Evolutionary conservation across 2,113 vertebrate genomes (phyloP), one percentile per base, ranked within the genome.

Genomic region (Eira barbara): DNA sequence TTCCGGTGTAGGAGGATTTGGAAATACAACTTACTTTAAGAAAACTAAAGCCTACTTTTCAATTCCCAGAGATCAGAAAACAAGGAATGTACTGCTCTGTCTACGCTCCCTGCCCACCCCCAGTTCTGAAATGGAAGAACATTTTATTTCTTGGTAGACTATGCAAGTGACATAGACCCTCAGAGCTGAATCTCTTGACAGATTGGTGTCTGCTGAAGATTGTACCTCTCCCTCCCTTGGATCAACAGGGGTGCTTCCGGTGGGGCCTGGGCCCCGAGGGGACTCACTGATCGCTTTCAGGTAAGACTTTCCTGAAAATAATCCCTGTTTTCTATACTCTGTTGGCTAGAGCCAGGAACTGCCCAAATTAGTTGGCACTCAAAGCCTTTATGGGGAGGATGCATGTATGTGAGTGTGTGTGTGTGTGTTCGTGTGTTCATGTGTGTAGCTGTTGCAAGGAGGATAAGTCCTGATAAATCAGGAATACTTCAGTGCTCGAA

Each of bases 41-140:
- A 87, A 91, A 95, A 59, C 18, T n/a, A 71, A 93, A 59, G 47
- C 2, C 27, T 76, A 21, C 61, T 96, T 73, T 78, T 27, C 88
- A 91, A 69, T 52, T 89, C 36, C 45, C 96, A 39, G n/a, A 96
- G 73, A 71, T 89, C n/a, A 92, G 67, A 95, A 95, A 81, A 78
- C 10, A 74, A 74, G 27, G 80, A 90, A 55, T 1, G 17, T 4
- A 29, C 18, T 69, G 5, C 8, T 87, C 12, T 12, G 6, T 82
- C 1, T 67, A 90, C 3, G 5, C 1, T 20, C 12, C 25, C 7
- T 6, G 25, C 25, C 29, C 34, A 23, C 14, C 0, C 31, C 10
- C 21, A 3, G 23, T 20, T 86, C 27, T 31, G 42, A 96, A 10
- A 80, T 42, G 23, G 67, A 42, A 80, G 36, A 36, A 59, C 34